Percentiles rank a stretch among this genome's conserved stretches.
Evolutionary conservation across 2,113 vertebrate species (phyloP).

Genomic region (Urocynchramus pylzowi): DNA sequence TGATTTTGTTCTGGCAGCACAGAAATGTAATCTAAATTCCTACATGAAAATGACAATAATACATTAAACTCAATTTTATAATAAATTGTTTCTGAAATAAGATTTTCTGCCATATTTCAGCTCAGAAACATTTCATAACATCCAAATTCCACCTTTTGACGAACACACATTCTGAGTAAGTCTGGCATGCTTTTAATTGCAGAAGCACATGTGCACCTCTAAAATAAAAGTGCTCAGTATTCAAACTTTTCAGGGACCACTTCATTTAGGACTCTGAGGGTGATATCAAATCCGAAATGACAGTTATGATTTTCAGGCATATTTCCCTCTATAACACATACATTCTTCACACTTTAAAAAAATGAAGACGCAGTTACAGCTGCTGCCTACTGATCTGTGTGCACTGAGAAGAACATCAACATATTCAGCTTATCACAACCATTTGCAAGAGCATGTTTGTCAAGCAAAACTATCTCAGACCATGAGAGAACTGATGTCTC

Average conservation of each 20-base stretch:
- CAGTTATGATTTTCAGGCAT: slow-evolving; percentile 54
- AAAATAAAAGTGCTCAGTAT: slow-evolving; percentile 51
- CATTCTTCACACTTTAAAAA: slow-evolving; percentile 37
- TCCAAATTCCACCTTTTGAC: background rate
- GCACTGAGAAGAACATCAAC: slow-evolving; percentile 54
- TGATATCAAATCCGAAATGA: slow-evolving; percentile 56
- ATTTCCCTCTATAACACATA: slow-evolving; percentile 27
- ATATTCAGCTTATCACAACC: slow-evolving; percentile 40
- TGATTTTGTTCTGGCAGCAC: background rate
- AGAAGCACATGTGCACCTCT: background rate
- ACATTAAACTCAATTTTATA: background rate
- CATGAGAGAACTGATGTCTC: background rate
- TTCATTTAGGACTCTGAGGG: slow-evolving; percentile 47
- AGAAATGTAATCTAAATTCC: background rate
- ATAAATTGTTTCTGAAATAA: background rate
- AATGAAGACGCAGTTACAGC: slow-evolving; percentile 23
- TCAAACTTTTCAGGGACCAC: slow-evolving; percentile 25
- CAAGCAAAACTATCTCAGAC: slow-evolving; percentile 66
- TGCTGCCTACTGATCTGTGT: slow-evolving; percentile 42
- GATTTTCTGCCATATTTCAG: slow-evolving; percentile 32
- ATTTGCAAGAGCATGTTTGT: slow-evolving; percentile 50
- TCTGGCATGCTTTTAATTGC: slow-evolving; percentile 5
- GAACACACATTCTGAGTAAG: slow-evolving; percentile 7
- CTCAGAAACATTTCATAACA: background rate
- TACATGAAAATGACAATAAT: background rate